Percentiles rank a stretch among this genome's conserved stretches.
phyloP scores from a whole-genome alignment of 2,888 invertebrate species.

The Drosophila formosana region DNA sequence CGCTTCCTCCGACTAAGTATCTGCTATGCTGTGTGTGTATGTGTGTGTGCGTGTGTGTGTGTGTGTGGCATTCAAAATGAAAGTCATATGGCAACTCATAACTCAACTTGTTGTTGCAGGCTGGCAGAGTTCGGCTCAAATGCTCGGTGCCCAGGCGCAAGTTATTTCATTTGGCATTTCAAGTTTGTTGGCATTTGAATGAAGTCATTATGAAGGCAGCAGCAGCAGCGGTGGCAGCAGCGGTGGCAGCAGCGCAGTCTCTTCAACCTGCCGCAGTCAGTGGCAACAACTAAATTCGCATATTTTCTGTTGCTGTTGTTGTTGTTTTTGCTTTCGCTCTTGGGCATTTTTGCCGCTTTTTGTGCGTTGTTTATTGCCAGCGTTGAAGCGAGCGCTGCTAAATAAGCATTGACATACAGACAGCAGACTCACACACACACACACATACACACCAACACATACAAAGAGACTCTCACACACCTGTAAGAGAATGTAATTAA shows the following conservation, averaged over 20 bases:
- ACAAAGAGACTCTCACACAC: constrained; percentile 33
- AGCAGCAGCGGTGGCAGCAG: background rate
- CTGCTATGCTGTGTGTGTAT: constrained; percentile 19
- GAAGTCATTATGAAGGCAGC: constrained; percentile 80
- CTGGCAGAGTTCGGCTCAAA: constrained; percentile 35
- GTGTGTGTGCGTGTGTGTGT: constrained; percentile 21
- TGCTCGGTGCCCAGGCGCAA: constrained; percentile 63
- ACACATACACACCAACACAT: constrained; percentile 36
- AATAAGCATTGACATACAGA: constrained; percentile 72
- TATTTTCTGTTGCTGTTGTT: constrained; percentile 49
- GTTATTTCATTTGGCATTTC: constrained; percentile 82
- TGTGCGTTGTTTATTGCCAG: constrained; percentile 68
- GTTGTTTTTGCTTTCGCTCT: constrained; percentile 44
- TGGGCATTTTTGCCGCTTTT: constrained; percentile 57
- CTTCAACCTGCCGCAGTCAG: constrained; percentile 42
- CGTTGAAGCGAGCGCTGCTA: constrained; percentile 67
- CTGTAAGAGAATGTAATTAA: constrained; percentile 76
- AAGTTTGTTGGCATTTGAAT: constrained; percentile 82
- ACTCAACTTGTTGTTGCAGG: constrained; percentile 71
- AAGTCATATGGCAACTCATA: constrained; percentile 81
- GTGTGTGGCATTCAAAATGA: constrained; percentile 72
- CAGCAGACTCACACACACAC: constrained; percentile 13
- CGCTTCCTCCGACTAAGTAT: constrained; percentile 36
- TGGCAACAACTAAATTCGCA: constrained; percentile 70
- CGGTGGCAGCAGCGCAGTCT: constrained; percentile 31